Conservation (phyloP, 2,797 vertebrate species). For the Rhynchonycteris naso region DNA sequence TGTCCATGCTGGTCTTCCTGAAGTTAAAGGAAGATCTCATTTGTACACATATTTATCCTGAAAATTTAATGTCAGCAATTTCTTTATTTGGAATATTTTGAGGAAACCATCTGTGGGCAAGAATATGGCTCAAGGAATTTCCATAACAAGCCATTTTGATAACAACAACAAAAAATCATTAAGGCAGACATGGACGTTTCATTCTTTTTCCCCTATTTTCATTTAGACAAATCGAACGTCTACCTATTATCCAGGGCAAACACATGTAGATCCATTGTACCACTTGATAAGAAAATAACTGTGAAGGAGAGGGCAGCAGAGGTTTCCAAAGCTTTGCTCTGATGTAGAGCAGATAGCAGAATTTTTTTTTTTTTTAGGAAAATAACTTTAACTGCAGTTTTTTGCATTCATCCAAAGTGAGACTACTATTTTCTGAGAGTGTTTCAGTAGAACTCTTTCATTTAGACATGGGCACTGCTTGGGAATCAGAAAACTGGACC, state of each 20-base stretch:
- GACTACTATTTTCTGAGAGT: neutral
- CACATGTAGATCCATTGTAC: neutral
- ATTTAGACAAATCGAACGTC: neutral
- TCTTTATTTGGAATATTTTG: neutral
- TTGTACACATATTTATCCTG: neutral
- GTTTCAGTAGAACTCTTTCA: neutral
- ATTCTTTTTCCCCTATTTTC: neutral
- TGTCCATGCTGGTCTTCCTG: neutral
- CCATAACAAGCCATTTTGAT: neutral
- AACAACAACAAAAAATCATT: neutral
- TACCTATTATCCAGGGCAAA: neutral
- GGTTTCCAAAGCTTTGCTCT: neutral
- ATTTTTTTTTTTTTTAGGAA: neutral
- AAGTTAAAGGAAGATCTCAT: neutral
- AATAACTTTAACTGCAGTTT: neutral
- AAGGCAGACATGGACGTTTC: neutral
- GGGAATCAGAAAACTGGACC: neutral
- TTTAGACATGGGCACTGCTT: neutral
- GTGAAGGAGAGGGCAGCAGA: neutral
- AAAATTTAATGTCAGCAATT: neutral
- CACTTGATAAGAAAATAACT: neutral
- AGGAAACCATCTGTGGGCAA: neutral
- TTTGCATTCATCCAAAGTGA: neutral
- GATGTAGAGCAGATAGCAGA: neutral
- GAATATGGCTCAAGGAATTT: constrained; percentile 11